Evolutionary conservation across 2,113 vertebrate genomes (phyloP), one percentile per base, ranked within the genome.

Genomic region (Percopsis transmontana): DNA sequence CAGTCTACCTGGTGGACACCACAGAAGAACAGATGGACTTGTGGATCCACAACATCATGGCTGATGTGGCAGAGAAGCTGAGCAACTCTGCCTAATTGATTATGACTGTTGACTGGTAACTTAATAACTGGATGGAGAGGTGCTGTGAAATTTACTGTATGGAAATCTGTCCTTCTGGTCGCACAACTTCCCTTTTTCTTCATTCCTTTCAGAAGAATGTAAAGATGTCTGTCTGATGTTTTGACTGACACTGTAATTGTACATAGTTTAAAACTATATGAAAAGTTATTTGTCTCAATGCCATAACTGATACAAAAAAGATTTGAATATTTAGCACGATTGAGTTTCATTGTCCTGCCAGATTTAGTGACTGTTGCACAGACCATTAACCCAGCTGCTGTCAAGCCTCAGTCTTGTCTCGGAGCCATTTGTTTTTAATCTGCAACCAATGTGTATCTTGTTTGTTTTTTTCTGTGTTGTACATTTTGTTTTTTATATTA

Each of bases 11-110:
- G 2, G 96, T 97, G 83, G 96, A 98, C 88, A 99, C 96, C 0
- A 83, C 92, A 0, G 27, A 87, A 67, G 90, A 95, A 45, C 88
- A 95, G 24, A 90, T 74, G 3, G 97, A 99, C 63, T 56, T 94
- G 54, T 99, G 97, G 96, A 93, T 99, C 87, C 95, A 98, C 85
- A 93, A 91, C 74, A 89, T 96, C 65, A 93, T 98, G 91, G 91
- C 88, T 6, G 90, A 95, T 20, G 91, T 94, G 59, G 80, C 88
- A 54, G 66, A 85, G 27, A 88, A 87, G 14, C 70, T 75, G 40
- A 76, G 62, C 20, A 79, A 55, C 1, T 59, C 80, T 20, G 41
- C 64, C 0, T 90, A 80, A 61, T n/a, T 45, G 4, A 38, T 57
- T 11, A 2, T 4, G 12, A 45, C 42, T 14, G 27, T 33, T 33